Evolutionary conservation across 2,888 invertebrate genomes (phyloP), one percentile per base, ranked within the genome.

Genomic region (Malthinus flaveolus): DNA sequence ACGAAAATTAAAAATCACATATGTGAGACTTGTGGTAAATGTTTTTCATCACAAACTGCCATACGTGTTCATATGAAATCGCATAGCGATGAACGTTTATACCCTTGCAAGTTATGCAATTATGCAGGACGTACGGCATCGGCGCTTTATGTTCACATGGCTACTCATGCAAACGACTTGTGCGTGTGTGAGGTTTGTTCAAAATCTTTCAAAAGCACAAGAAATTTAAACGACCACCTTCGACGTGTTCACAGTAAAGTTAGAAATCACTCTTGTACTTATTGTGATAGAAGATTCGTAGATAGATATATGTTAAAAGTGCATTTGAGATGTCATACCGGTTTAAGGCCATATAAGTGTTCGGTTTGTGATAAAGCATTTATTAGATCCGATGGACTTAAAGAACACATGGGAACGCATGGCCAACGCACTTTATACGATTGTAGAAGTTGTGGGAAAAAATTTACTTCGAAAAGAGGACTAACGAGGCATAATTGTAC

Each of bases 101-200:
- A 74, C 59, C 65, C 61, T 1, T 74, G 74, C 53, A 70, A 68
- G 61, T 34, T 70, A 5, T 74, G 74, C 56, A 48, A 65, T 47
- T 74, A 74, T 33, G 67, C 70, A 3, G 74, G 73, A 7, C 62
- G 72, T 12, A 74, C 74, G 6, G 71, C 74, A n/a, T 73, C 74
- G 0, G 72, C 73, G 7, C 53, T 75, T 9, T 74, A 75, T 47
- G 65, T 70, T 4, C 75, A 75, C 56, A 73, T 71, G 71, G 66
- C 72, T 0, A 73, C 70, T 4, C 75, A 75, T 59, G 68, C 71
- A 1, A 66, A 70, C 32, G 71, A 72, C 32, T 44, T 66, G 5
- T 68, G 70, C 37, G 66, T 71, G n/a, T 75, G 75, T 54, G 71
- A 73, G 59, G 57, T 72, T 31, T 75, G 75, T 55, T 70, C 72